Base-by-base conservation (phyloP, 2,113 vertebrate genomes). In the Sclerurus mexicanus region DNA sequence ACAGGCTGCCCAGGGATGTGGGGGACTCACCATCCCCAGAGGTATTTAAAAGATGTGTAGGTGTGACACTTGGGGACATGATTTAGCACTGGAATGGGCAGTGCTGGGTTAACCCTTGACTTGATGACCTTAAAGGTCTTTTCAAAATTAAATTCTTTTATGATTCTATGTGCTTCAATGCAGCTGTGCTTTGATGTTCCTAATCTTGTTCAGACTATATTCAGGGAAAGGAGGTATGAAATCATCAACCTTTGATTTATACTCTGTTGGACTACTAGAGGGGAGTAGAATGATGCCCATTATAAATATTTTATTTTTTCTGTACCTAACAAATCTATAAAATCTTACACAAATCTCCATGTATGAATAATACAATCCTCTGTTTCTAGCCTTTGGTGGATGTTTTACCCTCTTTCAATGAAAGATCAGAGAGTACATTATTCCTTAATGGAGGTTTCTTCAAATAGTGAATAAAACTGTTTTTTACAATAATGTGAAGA, bases 21-120 rank as follows among this genome's bases (percentile, higher is more conserved):
- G 35, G 4, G 39, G 3, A 25, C 12, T 63, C n/a, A 40, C n/a
- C 15, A 25, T 21, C n/a, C 27, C 56, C 63, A 56, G 12, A 71
- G 16, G 16, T 21, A 9, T 71, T 79, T 40, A 30, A n/a, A 16
- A 71, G 30, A 5, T 40, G 5, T 37, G 30, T 25, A 30, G 46
- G 46, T 60, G 8, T 14, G n/a, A 10, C 7, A 4, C 15, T 16
- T 14, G 37, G 33, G 19, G 28, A n/a, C 46, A 18, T 30, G 14
- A 21, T 60, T 25, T 46, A 40, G 46, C 7, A 6, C 21, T 75
- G 53, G 30, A 40, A 47, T 18, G 53, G 39, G 16, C 6, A 1
- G 39, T 47, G 24, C 31, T 37, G 25, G 25, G 22, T 7, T 52
- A 66, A 59, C 0, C 0, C 33, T 59, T 67, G 60, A 30, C 19